Evolutionary conservation across 2,888 invertebrate genomes (phyloP).

Genomic region (Galerucella calmariensis): DNA sequence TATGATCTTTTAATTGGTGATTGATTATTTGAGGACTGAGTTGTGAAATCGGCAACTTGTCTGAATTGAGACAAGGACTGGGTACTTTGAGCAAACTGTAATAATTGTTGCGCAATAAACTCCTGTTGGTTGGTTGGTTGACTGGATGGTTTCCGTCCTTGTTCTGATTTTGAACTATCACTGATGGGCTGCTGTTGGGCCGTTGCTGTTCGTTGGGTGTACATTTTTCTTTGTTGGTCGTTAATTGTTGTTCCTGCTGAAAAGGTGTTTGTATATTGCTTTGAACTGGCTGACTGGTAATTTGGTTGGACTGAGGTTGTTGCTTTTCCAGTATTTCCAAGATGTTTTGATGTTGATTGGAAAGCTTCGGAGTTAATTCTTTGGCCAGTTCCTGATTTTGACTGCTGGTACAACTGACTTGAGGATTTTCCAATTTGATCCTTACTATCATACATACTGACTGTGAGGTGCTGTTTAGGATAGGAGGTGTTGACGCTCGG

Average conservation of each 20-base stretch:
- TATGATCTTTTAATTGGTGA: slow-evolving; percentile 14
- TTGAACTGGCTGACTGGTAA: slow-evolving; percentile 11
- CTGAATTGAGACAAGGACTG: slow-evolving; percentile 39
- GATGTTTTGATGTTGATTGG: slow-evolving; percentile 21
- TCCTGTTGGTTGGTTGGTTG: slow-evolving; percentile 26
- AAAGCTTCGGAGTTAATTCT: slow-evolving; percentile 6
- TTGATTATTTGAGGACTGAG: slow-evolving; percentile 19
- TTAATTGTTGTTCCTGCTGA: slow-evolving; percentile 13
- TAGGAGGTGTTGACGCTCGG: not conserved
- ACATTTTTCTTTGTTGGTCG: slow-evolving; percentile 12
- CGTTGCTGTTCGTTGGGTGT: slow-evolving; percentile 11
- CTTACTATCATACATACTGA: not conserved
- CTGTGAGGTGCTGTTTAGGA: not conserved
- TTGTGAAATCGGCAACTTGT: slow-evolving; percentile 29
- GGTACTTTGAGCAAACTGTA: slow-evolving; percentile 41
- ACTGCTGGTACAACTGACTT: slow-evolving; percentile 12
- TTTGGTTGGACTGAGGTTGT: slow-evolving; percentile 13
- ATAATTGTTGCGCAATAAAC: slow-evolving; percentile 37
- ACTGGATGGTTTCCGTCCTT: slow-evolving; percentile 24
- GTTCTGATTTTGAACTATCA: slow-evolving; percentile 14
- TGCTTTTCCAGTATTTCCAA: slow-evolving; percentile 11
- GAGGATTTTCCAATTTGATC: slow-evolving; percentile 11
- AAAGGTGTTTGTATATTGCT: not conserved
- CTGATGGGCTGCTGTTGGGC: not conserved
- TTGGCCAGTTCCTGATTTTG: slow-evolving; percentile 17